These are phyloP conservation scores for Cheirogaleus major DNA, from an alignment of 2,797 vertebrate genomes.

Conservation along the genomic window DNA sequence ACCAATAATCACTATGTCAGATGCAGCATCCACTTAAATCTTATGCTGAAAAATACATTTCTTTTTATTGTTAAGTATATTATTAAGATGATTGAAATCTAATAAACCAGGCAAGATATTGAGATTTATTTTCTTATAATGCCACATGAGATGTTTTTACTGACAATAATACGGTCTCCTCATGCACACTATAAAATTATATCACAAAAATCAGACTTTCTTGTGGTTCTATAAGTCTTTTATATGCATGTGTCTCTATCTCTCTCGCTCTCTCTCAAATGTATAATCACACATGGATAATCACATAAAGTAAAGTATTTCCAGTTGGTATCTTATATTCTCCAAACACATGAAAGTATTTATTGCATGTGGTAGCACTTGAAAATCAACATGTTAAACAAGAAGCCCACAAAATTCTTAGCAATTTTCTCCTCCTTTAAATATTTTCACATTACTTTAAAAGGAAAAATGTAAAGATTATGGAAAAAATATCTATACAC, in stretches of 20 bases:
- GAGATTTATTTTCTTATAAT: conserved; percentile 61
- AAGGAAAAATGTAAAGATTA: neutral
- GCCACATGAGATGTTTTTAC: neutral
- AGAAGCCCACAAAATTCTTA: neutral
- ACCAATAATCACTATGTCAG: conserved; percentile 77
- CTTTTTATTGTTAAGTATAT: conserved; percentile 68
- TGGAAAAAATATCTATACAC: neutral
- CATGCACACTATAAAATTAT: neutral
- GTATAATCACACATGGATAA: neutral
- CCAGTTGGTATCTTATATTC: neutral
- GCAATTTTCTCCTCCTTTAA: neutral
- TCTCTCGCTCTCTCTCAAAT: conserved; percentile 44
- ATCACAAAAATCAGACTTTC: neutral
- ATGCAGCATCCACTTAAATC: conserved; percentile 33
- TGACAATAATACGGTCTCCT: conserved; percentile 30
- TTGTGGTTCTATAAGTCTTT: neutral
- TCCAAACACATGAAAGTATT: neutral
- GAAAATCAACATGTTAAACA: neutral
- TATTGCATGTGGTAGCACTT: neutral
- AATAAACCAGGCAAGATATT: conserved; percentile 79
- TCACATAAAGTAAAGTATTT: neutral
- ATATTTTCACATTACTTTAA: conserved; percentile 37
- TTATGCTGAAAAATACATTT: conserved; percentile 58
- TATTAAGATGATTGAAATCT: conserved; percentile 65
- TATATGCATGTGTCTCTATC: neutral